These are phyloP conservation scores for Tauraco erythrolophus DNA, from an alignment of 2,113 vertebrate species.

Conservation along the genomic window DNA sequence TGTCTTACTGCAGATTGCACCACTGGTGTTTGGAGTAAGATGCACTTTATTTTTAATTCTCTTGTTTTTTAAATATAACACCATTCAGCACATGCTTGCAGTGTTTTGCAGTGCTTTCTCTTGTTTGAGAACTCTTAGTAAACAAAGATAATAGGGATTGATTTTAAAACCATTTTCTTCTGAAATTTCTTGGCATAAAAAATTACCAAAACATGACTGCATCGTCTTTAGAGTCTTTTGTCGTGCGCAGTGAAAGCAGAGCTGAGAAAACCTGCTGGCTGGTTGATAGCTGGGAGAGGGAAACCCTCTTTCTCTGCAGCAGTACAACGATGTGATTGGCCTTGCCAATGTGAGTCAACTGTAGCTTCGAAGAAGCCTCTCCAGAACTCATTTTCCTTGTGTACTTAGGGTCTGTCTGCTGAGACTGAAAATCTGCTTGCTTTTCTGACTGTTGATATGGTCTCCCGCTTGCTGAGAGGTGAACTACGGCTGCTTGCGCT, in stretches of 20 bases:
- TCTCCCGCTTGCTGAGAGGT: background rate
- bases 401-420: background rate
- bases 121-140: background rate
- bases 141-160: background rate
- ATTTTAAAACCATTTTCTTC: background rate
- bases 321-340: background rate
- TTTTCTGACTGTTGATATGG: background rate
- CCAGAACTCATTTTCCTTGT: background rate
- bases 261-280: background rate
- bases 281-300: background rate
- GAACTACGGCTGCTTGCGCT: background rate
- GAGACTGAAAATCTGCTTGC: background rate
- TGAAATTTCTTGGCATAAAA: background rate
- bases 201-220: background rate
- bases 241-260: background rate
- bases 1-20: background rate
- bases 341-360: background rate
- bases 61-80: background rate
- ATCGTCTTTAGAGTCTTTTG: background rate
- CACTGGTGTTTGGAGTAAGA: background rate
- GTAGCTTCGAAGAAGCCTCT: background rate
- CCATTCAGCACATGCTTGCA: background rate
- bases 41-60: background rate
- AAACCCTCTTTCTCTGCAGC: background rate
- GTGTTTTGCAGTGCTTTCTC: background rate